Base-by-base conservation (phyloP, 2,113 vertebrate species). In the Cercocebus atys region DNA sequence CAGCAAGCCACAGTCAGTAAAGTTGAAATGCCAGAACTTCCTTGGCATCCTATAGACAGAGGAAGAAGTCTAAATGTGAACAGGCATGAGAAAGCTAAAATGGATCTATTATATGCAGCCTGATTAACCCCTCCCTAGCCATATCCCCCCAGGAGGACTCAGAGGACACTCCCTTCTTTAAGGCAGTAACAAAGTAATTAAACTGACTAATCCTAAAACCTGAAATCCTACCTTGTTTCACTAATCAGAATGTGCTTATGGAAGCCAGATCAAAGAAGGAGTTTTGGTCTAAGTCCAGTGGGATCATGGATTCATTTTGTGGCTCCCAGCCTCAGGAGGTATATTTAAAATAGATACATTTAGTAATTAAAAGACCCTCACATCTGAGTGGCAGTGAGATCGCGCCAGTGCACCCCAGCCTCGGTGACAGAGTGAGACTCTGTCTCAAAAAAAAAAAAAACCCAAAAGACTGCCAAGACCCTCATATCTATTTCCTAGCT, bases 191-290 rank as follows among this genome's bases (percentile, higher is more conserved):
- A 94, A 93, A 76, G n/a, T 8, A 90, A 38, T 27, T 47, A 70
- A 95, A 79, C 76, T 90, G 43, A 57, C 23, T 91, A 73, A 93
- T 86, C 16, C 70, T 93, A 94, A 95, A 92, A 92, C 59, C 57
- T 85, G 30, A 97, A 96, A 80, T 40, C 17, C 13, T 25, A 75
- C 38, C 20, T 95, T 81, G 5, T 17, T 70, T 95, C n/a, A 92
- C 78, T 92, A 93, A 47, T 78, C 23, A 90, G 70, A 92, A 7
- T 76, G 45, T 81, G 40, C 59, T 70, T 66, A 86, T 61, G 75
- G 38, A 89, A 85, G 10, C 59, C 32, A 38, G 25, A 2, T 55
- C 38, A 79, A 40, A 89, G 38, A 85, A 14, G 22, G 18, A 79
- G n/a, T 88, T 84, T 97, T 47, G 22, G 6, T 88, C n/a, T 70